A percentile compares a stretch with the other conserved stretches of the same genome.
These are phyloP conservation scores for Ariopsis seemanni DNA, from an alignment of 2,113 vertebrate genomes.

Conservation along the genomic window DNA sequence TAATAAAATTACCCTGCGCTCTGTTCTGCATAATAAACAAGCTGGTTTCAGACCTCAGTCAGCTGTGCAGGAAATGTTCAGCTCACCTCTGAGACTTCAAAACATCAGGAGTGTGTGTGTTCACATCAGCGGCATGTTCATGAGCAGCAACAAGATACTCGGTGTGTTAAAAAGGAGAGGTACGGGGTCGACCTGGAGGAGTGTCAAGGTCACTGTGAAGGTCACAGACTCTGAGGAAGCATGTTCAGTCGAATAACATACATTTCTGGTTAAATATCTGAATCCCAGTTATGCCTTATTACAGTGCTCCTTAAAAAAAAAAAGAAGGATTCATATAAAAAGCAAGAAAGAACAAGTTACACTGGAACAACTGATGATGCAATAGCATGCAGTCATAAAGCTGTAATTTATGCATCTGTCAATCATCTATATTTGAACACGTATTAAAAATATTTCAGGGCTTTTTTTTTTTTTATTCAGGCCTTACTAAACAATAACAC, in stretches of 20 bases:
- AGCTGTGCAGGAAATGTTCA: neutral
- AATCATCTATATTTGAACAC: neutral
- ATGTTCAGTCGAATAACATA: neutral
- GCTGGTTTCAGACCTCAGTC: neutral
- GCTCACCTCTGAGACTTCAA: slow-evolving; percentile 2
- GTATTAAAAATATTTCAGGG: neutral
- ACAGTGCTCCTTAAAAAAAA: neutral
- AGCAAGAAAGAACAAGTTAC: neutral
- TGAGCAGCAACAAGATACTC: too few species aligned
- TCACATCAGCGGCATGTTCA: neutral
- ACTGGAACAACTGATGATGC: neutral
- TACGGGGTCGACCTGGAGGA: neutral
- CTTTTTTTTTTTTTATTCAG: neutral
- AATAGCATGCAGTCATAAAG: neutral
- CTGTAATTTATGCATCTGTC: neutral
- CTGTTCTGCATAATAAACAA: slow-evolving; percentile 30
- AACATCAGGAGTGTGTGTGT: too few species aligned
- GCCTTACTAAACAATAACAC: neutral
- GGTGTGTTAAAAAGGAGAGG: neutral
- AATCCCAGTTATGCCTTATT: neutral
- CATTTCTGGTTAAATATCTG: neutral
- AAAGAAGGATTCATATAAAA: neutral
- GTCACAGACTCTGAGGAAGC: neutral
- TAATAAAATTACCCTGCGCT: neutral
- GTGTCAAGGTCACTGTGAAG: slow-evolving; percentile 10